Percentiles rank a stretch among this genome's conserved stretches.
Conservation (phyloP, 2,113 vertebrate species). For the Phrynosoma platyrhinos region DNA sequence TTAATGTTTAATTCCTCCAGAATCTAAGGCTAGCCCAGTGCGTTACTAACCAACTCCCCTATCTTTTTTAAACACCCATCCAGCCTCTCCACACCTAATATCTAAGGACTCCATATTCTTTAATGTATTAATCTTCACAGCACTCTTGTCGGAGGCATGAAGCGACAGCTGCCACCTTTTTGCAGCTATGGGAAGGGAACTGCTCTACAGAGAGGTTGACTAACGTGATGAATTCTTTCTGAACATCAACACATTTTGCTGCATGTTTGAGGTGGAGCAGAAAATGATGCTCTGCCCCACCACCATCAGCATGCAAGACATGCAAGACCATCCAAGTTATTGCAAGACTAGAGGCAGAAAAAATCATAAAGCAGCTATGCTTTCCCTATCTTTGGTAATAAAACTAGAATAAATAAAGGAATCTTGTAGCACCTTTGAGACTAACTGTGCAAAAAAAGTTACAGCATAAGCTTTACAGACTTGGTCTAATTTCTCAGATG, state of each 20-base stretch:
- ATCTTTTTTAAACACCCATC: slow-evolving; percentile 16
- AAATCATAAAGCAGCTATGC: too few species aligned
- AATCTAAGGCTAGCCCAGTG: neutral
- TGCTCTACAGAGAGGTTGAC: neutral
- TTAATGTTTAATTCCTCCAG: slow-evolving; percentile 19
- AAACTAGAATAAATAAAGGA: too few species aligned
- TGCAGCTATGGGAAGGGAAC: neutral
- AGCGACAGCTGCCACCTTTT: neutral
- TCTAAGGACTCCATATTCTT: slow-evolving; percentile 1
- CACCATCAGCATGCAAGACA: too few species aligned
- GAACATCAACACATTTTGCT: neutral
- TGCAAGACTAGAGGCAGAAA: too few species aligned
- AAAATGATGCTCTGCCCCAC: too few species aligned
- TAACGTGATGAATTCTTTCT: neutral
- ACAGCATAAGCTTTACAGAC: too few species aligned
- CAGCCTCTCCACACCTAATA: slow-evolving; percentile 3
- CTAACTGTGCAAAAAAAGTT: too few species aligned
- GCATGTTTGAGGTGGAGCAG: neutral
- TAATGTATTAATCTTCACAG: slow-evolving; percentile 30
- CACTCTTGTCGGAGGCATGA: neutral
- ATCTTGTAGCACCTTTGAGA: too few species aligned
- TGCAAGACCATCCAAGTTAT: too few species aligned
- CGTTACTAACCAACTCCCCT: neutral
- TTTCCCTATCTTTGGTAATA: too few species aligned
- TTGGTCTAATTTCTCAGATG: too few species aligned